Conservation (phyloP, 2,113 vertebrate genomes). For the Sciurus niger region DNA sequence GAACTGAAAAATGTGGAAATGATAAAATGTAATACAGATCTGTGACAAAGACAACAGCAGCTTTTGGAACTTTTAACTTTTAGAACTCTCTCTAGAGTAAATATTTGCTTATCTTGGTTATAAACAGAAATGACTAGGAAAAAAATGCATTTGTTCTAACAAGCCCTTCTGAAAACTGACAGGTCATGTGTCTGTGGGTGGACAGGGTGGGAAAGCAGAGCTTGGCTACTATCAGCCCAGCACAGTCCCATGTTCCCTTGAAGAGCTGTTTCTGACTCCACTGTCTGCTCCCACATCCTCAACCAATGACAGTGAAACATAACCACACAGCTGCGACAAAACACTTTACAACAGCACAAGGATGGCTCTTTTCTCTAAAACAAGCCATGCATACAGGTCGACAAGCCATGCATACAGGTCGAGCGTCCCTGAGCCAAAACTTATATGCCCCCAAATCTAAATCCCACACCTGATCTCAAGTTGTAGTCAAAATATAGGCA, state of each 20-base stretch:
- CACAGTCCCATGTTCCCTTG: neutral
- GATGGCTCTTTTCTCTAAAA: too few species aligned
- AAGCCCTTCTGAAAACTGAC: neutral
- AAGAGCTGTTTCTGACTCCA: too few species aligned
- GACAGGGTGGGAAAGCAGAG: neutral
- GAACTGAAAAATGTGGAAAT: neutral
- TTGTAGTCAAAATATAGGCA: neutral
- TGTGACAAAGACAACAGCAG: neutral
- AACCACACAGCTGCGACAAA: rapidly evolving
- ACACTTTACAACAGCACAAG: neutral
- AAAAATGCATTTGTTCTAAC: neutral
- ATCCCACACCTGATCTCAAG: neutral
- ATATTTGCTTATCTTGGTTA: neutral
- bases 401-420: neutral
- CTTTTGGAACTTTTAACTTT: neutral
- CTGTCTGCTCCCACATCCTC: neutral
- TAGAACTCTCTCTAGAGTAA: neutral
- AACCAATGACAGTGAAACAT: neutral
- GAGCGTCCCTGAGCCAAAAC: too few species aligned
- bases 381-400: neutral
- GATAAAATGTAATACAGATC: neutral
- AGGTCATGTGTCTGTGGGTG: too few species aligned
- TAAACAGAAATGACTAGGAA: neutral
- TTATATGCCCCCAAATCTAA: neutral
- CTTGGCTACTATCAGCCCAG: neutral